A percentile compares a stretch with the other conserved stretches of the same genome.
These are phyloP conservation scores for Agelas oroides DNA, from an alignment of 37 sponge, comb jelly and placozoan genomes.

Conservation along the genomic window DNA sequence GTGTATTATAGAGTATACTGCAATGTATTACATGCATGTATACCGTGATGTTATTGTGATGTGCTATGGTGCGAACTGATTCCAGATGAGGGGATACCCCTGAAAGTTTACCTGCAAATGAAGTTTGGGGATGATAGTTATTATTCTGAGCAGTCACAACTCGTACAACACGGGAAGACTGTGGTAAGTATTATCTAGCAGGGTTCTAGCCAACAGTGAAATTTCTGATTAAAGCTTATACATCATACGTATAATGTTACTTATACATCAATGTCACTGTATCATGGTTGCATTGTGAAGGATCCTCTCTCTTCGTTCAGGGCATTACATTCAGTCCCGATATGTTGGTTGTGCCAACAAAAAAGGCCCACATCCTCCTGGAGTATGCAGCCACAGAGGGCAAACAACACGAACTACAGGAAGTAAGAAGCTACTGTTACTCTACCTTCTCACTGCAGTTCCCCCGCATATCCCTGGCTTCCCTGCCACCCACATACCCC, in stretches of 20 bases:
- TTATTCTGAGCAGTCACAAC: conserved; percentile 25
- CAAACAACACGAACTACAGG: conserved; percentile 73
- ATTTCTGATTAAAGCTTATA: no score
- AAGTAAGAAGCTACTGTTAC: conserved; percentile 15
- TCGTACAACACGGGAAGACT: conserved; percentile 23
- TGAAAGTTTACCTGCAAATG: conserved; percentile 29
- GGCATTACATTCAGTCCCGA: conserved; percentile 31
- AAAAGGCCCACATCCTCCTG: conserved; percentile 70
- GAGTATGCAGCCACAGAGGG: conserved; percentile 59
- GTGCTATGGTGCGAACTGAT: neutral
- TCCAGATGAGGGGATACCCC: conserved; percentile 74
- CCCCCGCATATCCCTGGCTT: no score
- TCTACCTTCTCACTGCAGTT: no score
- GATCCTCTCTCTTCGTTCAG: conserved; percentile 1
- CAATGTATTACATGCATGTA: no score
- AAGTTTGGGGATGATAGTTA: conserved; percentile 67
- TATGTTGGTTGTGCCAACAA: conserved; percentile 53
- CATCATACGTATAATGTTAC: no score
- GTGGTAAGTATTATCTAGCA: conserved; percentile 56
- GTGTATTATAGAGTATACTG: no score
- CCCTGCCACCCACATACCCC: no score
- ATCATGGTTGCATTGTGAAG: no score
- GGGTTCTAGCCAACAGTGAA: no score
- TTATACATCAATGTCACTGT: no score
- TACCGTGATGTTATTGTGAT: no score